phyloP scores from a whole-genome alignment of 2,113 vertebrate species.

The Strix aluco region DNA sequence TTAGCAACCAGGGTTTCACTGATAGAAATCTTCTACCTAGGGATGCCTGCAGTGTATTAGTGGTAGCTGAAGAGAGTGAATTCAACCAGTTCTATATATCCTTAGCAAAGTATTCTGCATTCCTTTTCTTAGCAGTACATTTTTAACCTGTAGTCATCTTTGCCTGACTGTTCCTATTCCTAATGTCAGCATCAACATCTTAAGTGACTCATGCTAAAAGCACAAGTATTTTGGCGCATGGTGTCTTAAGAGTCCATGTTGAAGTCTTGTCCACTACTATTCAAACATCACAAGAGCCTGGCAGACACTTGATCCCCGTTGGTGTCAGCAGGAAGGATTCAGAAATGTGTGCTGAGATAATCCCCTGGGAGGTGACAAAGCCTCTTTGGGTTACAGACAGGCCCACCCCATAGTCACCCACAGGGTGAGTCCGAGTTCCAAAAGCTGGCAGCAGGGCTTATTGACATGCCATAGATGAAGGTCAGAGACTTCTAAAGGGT shows the following conservation, averaged over 20 bases:
- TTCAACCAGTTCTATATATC: background rate
- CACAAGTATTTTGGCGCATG: background rate
- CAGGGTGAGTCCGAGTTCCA: fast-evolving
- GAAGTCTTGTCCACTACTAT: background rate
- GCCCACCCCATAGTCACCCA: fast-evolving
- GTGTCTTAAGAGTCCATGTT: background rate
- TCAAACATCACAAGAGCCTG: background rate
- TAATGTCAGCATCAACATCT: background rate
- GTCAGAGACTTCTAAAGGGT: background rate
- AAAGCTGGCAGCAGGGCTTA: background rate
- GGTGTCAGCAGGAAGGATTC: background rate
- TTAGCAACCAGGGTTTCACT: background rate
- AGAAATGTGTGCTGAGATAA: background rate
- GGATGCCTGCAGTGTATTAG: background rate
- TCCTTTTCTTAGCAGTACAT: background rate
- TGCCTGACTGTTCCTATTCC: background rate
- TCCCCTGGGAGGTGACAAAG: background rate
- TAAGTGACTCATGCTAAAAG: background rate
- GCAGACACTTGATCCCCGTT: background rate
- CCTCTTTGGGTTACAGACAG: background rate
- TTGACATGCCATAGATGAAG: fast-evolving
- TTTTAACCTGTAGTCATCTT: background rate
- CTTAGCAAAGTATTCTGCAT: background rate
- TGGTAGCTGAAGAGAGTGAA: background rate
- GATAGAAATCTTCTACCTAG: background rate